A percentile compares a stretch with the other conserved stretches of the same genome.
phyloP scores from a whole-genome alignment of 1,140 invertebrate genomes.

The Belonocnema kinseyi region DNA sequence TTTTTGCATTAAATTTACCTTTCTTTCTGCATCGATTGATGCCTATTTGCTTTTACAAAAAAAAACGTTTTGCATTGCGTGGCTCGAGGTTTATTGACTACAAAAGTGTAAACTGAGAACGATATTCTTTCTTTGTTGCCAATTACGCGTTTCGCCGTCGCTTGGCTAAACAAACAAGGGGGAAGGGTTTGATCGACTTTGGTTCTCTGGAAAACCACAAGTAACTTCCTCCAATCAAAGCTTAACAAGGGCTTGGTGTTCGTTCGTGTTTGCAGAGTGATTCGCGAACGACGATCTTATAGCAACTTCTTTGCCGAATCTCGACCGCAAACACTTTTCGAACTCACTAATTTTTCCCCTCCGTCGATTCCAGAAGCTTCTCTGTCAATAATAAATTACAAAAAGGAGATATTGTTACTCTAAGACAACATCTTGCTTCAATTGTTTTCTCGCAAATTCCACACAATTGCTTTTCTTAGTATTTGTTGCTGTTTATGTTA shows the following conservation, averaged over 20 bases:
- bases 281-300: constrained; percentile 46
- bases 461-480: constrained; percentile 16
- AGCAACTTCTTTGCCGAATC: constrained; percentile 49
- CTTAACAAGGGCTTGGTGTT: constrained; percentile 55
- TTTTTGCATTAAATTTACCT: constrained; percentile 13
- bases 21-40: not conserved
- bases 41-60: constrained; percentile 20
- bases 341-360: constrained; percentile 18
- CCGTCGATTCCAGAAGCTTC: constrained; percentile 6
- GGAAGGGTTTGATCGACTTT: constrained; percentile 40
- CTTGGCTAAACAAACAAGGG: constrained; percentile 55
- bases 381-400: constrained; percentile 28
- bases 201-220: constrained; percentile 57
- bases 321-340: constrained; percentile 46
- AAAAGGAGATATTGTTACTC: constrained; percentile 12
- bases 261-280: constrained; percentile 42
- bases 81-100: not conserved
- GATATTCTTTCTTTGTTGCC: constrained; percentile 10
- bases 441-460: constrained; percentile 4
- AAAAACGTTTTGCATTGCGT: constrained; percentile 23
- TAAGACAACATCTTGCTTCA: not conserved
- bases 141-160: not conserved
- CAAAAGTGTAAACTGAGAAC: constrained; percentile 17
- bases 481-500: constrained; percentile 15
- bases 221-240: constrained; percentile 49